Conservation (phyloP, 2,797 vertebrate genomes). For the Odontamblyopus rebecca region DNA sequence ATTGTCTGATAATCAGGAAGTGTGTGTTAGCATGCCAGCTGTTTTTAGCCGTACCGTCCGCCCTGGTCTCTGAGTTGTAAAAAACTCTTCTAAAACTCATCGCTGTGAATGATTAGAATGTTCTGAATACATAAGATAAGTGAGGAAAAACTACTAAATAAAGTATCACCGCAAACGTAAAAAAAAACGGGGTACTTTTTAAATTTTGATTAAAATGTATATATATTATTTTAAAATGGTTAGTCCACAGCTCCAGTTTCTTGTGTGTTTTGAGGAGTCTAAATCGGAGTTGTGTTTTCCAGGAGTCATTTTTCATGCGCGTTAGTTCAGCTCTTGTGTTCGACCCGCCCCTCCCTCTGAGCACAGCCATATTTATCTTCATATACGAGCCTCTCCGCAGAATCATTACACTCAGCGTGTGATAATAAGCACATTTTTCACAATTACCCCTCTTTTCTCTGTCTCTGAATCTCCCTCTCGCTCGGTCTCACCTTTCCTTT, state of each 20-base stretch:
- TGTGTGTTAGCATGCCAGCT: too few species aligned
- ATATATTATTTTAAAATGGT: too few species aligned
- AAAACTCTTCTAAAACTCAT: too few species aligned
- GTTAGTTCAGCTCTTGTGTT: not conserved
- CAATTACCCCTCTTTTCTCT: not conserved
- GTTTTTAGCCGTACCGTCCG: too few species aligned
- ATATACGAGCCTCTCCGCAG: not conserved
- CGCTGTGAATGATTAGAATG: too few species aligned
- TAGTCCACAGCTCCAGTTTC: not conserved
- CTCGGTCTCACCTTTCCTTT: not conserved
- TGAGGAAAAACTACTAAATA: too few species aligned
- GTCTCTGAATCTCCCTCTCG: not conserved
- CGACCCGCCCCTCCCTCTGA: not conserved
- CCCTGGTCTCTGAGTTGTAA: too few species aligned
- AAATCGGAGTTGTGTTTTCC: not conserved
- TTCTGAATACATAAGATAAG: too few species aligned
- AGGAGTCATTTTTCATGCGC: not conserved
- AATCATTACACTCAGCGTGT: constrained; percentile 51
- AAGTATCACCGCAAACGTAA: too few species aligned
- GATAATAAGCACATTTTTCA: not conserved
- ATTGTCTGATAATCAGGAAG: too few species aligned
- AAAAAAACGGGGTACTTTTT: too few species aligned
- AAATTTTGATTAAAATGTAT: too few species aligned
- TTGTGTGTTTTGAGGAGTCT: not conserved
- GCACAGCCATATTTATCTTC: constrained; percentile 85